Conservation (phyloP, 2,113 vertebrate species). For the Lipophrys pholis region DNA sequence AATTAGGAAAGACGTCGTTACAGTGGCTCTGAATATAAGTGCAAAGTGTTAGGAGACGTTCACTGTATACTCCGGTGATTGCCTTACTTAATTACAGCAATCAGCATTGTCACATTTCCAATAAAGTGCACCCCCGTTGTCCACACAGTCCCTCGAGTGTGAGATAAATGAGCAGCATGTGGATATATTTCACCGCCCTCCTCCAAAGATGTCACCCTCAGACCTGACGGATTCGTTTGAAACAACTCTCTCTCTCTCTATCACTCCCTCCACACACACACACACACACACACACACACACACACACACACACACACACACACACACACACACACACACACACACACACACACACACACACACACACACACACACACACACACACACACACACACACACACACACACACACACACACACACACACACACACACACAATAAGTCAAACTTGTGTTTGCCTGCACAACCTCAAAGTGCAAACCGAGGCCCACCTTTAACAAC, state of each 20-base stretch:
- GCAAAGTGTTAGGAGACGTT: neutral
- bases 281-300: too few relatives aligned
- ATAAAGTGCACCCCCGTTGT: neutral
- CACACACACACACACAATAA: neutral
- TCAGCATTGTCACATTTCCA: neutral
- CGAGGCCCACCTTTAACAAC: neutral
- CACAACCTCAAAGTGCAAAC: neutral
- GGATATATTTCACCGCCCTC: slow-evolving; percentile 11
- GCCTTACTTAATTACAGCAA: neutral
- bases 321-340: too few relatives aligned
- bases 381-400: too few relatives aligned
- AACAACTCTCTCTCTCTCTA: too few relatives aligned
- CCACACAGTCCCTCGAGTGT: neutral
- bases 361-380: too few relatives aligned
- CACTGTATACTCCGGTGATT: neutral
- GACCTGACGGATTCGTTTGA: slow-evolving; percentile 17
- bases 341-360: too few relatives aligned
- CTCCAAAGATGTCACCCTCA: neutral
- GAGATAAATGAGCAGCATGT: neutral
- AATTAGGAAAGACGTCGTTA: too few relatives aligned
- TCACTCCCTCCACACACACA: too few relatives aligned
- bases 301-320: too few relatives aligned
- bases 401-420: too few relatives aligned
- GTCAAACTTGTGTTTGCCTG: neutral
- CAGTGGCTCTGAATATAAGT: neutral